Base-by-base conservation (phyloP, 2,797 vertebrate genomes). In the Sphenodon punctatus region DNA sequence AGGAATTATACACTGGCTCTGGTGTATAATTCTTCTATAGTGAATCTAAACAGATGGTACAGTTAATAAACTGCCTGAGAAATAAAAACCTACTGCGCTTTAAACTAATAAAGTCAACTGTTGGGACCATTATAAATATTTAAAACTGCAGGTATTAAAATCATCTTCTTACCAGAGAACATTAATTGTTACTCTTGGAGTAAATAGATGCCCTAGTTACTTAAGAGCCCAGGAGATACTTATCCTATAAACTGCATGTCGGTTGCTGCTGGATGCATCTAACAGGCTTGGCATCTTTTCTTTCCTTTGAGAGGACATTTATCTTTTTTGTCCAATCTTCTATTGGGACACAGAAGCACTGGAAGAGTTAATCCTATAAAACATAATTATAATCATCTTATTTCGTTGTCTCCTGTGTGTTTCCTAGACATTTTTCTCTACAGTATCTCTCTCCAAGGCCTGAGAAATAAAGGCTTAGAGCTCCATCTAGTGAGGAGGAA, bases 401-500 rank as follows among this genome's bases (percentile, higher is more conserved):
- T 72, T 73, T 77, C 19, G 64, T 53, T 71, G 46, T 68, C 30
- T 43, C 22, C 34, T 30, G 38, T 25, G 5, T 30, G 16, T 27
- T 46, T 41, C 74, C 16, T 36, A 25, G 41, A 2, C 17, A 5
- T 49, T 63, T 63, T 71, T 45, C 61, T 38, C 10, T 48, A 41
- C 32, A 75, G 67, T 43, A 74, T 63, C 67, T 39, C 23, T 49
- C 19, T 25, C 39, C 32, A 17, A 25, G 34, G 61, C 53, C 17
- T 58, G 75, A 63, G 63, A 51, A 80, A 75, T 64, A 68, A 22
- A 49, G 78, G 68, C 76, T 75, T 82, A 73, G 60, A 87, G 80
- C 89, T 45, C 93, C 93, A 94, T 88, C 93, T 94, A 88, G 93
- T 90, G 93, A 85, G 53, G 63, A 89, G 76, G 77, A 89, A 17